Percentiles rank a stretch among this genome's conserved stretches.
Evolutionary conservation across 2,888 invertebrate species (phyloP).

Genomic region (Sericinus montela): DNA sequence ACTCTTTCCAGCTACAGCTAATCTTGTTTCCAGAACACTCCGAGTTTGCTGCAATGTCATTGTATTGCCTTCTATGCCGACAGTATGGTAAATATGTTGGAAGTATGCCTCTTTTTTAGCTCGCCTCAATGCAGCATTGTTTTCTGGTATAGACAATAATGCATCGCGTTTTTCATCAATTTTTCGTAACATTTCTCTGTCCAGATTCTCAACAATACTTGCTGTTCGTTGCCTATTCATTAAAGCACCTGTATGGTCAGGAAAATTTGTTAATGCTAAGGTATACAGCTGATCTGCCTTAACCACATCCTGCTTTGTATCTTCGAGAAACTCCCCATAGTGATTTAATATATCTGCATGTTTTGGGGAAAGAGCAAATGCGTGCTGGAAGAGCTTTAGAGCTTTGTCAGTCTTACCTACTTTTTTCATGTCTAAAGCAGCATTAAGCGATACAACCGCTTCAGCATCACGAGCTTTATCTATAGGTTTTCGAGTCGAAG

Average conservation of each 20-base stretch:
- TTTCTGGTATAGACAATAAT: conserved; percentile 89
- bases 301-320: conserved; percentile 89
- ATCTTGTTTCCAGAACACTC: conserved; percentile 91
- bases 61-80: conserved; percentile 98
- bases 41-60: conserved; percentile 96
- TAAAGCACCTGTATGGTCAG: conserved; percentile 89
- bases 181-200: conserved; percentile 85
- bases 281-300: conserved; percentile 95
- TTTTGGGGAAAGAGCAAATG: conserved; percentile 92
- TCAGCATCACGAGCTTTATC: conserved; percentile 77
- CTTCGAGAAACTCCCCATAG: conserved; percentile 96
- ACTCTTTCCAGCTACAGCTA: conserved; percentile 90
- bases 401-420: conserved; percentile 92
- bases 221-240: conserved; percentile 91
- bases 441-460: conserved; percentile 90
- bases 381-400: conserved; percentile 92
- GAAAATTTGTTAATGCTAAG: conserved; percentile 90
- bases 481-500: conserved; percentile 31
- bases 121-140: conserved; percentile 87
- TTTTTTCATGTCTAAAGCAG: conserved; percentile 91
- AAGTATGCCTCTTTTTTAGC: conserved; percentile 98
- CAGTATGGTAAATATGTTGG: conserved; percentile 97
- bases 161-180: conserved; percentile 92
- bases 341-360: conserved; percentile 95
- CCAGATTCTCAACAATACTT: conserved; percentile 93